Evolutionary conservation across 2,888 invertebrate genomes (phyloP).

Genomic region (Ecliptopera silaceata): DNA sequence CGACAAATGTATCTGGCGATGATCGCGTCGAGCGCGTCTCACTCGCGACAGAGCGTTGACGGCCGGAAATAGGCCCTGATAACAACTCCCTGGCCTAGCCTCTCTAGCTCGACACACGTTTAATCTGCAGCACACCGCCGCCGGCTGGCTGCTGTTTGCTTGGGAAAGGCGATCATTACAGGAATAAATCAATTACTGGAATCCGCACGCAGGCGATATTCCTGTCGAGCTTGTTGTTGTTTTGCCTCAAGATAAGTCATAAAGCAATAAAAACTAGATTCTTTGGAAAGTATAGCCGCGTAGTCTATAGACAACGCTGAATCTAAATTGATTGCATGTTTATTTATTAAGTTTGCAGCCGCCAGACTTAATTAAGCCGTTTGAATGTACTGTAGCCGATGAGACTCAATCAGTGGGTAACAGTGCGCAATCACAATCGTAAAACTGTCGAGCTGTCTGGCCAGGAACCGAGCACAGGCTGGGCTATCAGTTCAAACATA

Average conservation of each 20-base stretch:
- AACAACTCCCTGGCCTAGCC: constrained; percentile 73
- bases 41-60: constrained; percentile 65
- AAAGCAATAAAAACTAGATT: constrained; percentile 46
- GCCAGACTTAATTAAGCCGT: constrained; percentile 54
- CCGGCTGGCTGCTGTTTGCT: constrained; percentile 52
- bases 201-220: constrained; percentile 48
- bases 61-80: constrained; percentile 81
- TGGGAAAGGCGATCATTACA: constrained; percentile 77
- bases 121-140: constrained; percentile 56
- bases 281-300: constrained; percentile 23
- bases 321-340: constrained; percentile 44
- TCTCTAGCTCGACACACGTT: constrained; percentile 58
- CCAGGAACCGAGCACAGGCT: constrained; percentile 28
- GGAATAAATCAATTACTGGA: constrained; percentile 72
- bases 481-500: constrained; percentile 9
- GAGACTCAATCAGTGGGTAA: constrained; percentile 41
- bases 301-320: constrained; percentile 37
- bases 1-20: constrained; percentile 80
- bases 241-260: constrained; percentile 50
- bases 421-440: constrained; percentile 47
- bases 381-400: constrained; percentile 52
- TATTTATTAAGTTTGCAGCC: constrained; percentile 38
- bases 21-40: constrained; percentile 68
- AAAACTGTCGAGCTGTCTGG: constrained; percentile 43
- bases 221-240: constrained; percentile 47